phyloP scores from a whole-genome alignment of 1,140 invertebrate species.

The Zelostemma sp. region DNA sequence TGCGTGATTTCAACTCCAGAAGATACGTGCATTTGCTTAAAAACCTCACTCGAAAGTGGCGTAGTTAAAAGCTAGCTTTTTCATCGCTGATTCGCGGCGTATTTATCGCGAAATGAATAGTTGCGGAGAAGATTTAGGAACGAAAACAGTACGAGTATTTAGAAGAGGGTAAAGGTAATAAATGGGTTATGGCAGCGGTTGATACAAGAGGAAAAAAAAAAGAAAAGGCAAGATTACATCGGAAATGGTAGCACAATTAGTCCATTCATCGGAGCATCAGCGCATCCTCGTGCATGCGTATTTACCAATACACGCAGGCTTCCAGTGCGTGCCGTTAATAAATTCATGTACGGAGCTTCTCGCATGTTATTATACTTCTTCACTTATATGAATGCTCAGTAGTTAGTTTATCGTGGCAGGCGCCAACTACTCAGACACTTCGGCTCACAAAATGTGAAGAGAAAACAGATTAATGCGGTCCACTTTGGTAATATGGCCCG shows the following conservation, averaged over 20 bases:
- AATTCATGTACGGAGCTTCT: constrained; percentile 39
- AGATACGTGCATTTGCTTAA: no score
- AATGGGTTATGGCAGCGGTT: not conserved
- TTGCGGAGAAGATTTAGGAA: no score
- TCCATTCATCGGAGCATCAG: constrained; percentile 55
- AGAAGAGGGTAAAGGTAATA: not conserved
- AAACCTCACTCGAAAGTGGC: no score
- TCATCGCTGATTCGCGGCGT: no score
- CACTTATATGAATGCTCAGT: not conserved
- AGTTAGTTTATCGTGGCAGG: constrained; percentile 46
- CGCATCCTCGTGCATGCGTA: constrained; percentile 12
- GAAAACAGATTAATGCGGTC: not conserved
- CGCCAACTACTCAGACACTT: constrained; percentile 42
- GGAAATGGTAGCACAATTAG: constrained; percentile 54
- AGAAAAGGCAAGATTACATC: constrained; percentile 9
- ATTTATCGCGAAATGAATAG: no score
- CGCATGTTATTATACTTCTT: constrained; percentile 5
- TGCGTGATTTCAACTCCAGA: no score
- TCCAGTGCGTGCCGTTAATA: constrained; percentile 31
- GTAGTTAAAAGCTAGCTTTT: no score
- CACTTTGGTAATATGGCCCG: not conserved
- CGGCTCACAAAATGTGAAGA: constrained; percentile 32
- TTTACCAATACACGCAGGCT: not conserved
- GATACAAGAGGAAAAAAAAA: not conserved
- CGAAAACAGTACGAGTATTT: no score